Conservation (phyloP, 2,113 vertebrate species). For the Salvelinus alpinus region DNA sequence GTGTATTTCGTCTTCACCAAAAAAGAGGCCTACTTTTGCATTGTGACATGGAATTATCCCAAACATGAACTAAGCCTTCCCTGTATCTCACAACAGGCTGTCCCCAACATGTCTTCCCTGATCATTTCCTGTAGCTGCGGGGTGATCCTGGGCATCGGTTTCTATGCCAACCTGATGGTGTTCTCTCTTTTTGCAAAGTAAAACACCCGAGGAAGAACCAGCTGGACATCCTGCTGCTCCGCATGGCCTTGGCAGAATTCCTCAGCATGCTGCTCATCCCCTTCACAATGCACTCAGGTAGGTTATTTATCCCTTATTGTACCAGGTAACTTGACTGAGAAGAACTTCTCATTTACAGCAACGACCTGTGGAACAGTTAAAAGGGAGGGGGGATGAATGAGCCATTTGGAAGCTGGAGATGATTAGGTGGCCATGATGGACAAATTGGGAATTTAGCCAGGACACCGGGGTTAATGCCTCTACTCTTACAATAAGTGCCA, state of each 20-base stretch:
- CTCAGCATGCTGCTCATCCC: slow-evolving; percentile 66
- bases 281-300: slow-evolving; percentile 67
- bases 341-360: too few relatives aligned
- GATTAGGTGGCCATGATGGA: too few relatives aligned
- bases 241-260: slow-evolving; percentile 18
- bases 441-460: too few relatives aligned
- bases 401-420: too few relatives aligned
- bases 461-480: too few relatives aligned
- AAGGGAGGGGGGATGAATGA: too few relatives aligned
- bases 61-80: neutral
- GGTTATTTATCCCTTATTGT: too few relatives aligned
- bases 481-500: too few relatives aligned
- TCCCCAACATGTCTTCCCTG: slow-evolving; percentile 63
- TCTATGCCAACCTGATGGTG: slow-evolving; percentile 74
- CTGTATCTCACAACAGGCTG: slow-evolving; percentile 26
- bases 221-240: slow-evolving; percentile 73
- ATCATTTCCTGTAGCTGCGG: slow-evolving; percentile 74
- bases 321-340: too few relatives aligned
- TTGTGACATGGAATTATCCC: neutral
- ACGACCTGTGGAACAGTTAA: too few relatives aligned
- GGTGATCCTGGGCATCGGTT: slow-evolving; percentile 71
- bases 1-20: neutral
- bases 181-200: slow-evolving; percentile 75
- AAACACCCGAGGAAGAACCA: slow-evolving; percentile 73
- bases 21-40: neutral